Evolutionary conservation across 2,113 vertebrate genomes (phyloP), one percentile per base, ranked within the genome.

Genomic region (Fregata magnificens): DNA sequence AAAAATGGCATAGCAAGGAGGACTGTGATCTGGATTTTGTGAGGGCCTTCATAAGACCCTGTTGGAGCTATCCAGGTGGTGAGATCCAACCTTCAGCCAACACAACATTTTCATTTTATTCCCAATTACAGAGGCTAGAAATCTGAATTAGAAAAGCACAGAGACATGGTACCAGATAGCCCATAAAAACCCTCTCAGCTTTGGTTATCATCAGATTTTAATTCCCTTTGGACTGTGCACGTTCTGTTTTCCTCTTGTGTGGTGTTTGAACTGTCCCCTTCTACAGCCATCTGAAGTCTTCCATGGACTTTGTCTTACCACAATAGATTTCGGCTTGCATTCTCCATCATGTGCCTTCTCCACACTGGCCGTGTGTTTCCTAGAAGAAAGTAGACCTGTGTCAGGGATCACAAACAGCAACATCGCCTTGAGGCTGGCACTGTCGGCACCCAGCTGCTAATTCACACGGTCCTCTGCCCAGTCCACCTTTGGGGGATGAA

Each of bases 331-430:
- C 1, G 13, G 82, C n/a, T 77, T 26, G 0, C 97, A 97, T 47
- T 95, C 76, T 70, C 97, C 97, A 44, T 96, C 79, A 9, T 93
- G 44, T 2, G 59, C 88, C 53, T 95, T 96, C 63, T 62, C 76
- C 42, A 97, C 94, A 0, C 18, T 86, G 45, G 22, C 8, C 0
- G 9, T 4, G 2, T 82, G 38, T 5, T 86, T 3, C n/a, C 97
- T 97, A 32, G 29, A 93, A 93, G 74, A 62, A 67, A 93, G 59
- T 32, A 94, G 63, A 50, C 4, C 38, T 6, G 11, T 7, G 17
- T 90, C 67, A 92, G 50, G 42, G 38, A 56, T 49, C 2, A 1
- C 7, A 44, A 44, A 42, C 44, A 66, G 21, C 16, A 10, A 15
- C 38, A 25, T 34, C 8, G 1, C 36, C 73, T 61, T 2, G 0